A percentile compares a stretch with the other conserved stretches of the same genome.
These are phyloP conservation scores for Pluvianellus socialis DNA, from an alignment of 2,113 vertebrate species.

Conservation along the genomic window DNA sequence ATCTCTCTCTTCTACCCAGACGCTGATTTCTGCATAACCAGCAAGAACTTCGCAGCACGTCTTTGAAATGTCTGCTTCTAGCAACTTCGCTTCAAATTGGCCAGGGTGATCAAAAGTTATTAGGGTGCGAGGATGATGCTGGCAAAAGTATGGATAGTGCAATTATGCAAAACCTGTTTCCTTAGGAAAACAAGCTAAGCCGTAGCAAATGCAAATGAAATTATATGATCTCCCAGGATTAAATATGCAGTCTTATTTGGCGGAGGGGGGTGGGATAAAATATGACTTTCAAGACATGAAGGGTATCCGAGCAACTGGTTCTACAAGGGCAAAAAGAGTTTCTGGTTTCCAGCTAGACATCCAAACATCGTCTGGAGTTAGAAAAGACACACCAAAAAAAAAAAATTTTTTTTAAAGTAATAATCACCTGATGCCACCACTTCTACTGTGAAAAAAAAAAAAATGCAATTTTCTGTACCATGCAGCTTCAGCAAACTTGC, in stretches of 20 bases:
- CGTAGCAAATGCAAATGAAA: neutral
- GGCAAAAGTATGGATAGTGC: neutral
- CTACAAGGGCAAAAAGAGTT: neutral
- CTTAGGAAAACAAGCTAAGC: slow-evolving; percentile 6
- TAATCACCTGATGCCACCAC: neutral
- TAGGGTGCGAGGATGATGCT: neutral
- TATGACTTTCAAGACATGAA: neutral
- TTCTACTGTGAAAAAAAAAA: neutral
- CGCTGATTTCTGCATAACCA: neutral
- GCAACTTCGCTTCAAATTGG: neutral
- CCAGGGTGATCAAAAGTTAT: neutral
- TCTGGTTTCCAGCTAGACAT: neutral
- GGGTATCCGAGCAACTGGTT: neutral
- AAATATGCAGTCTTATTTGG: neutral
- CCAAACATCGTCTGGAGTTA: neutral
- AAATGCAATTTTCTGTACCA: neutral
- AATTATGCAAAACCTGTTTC: neutral
- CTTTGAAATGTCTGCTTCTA: neutral
- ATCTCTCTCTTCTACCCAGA: neutral
- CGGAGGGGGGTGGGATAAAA: too few species aligned
- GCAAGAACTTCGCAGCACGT: neutral
- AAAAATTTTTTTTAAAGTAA: neutral
- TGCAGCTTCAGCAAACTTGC: neutral
- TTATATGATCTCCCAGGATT: neutral
- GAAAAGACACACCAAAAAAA: neutral